phyloP scores from a whole-genome alignment of 2,888 invertebrate species.

The Odontomyia ornata region DNA sequence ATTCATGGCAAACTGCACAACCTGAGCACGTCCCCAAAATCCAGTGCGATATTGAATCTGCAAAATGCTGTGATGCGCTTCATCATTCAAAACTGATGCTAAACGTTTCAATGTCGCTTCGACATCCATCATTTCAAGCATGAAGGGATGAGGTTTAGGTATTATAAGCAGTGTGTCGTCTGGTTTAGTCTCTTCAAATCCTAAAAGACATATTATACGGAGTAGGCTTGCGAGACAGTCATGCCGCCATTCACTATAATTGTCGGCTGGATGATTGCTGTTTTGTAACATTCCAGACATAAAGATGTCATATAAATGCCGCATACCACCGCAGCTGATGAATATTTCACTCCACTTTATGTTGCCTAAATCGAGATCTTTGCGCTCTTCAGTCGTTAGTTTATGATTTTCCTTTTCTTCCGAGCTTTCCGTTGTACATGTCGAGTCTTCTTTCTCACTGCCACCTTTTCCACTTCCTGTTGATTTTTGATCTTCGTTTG shows the following conservation, averaged over 20 bases:
- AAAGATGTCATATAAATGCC: constrained; percentile 90
- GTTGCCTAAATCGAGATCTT: constrained; percentile 46
- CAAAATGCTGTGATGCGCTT: constrained; percentile 67
- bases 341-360: constrained; percentile 79
- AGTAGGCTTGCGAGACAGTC: constrained; percentile 90
- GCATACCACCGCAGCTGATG: constrained; percentile 86
- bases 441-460: constrained; percentile 5
- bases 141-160: constrained; percentile 67
- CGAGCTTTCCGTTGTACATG: constrained; percentile 43
- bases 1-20: constrained; percentile 92
- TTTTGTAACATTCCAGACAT: constrained; percentile 85
- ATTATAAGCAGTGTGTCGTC: constrained; percentile 71
- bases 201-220: constrained; percentile 86
- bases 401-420: constrained; percentile 49
- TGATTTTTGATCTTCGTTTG: constrained; percentile 43
- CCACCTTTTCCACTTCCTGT: not conserved
- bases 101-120: constrained; percentile 83
- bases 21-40: constrained; percentile 91
- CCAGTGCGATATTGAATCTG: constrained; percentile 89
- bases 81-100: constrained; percentile 88
- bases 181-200: constrained; percentile 69
- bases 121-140: constrained; percentile 86
- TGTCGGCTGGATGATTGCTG: constrained; percentile 72
- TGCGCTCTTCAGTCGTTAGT: constrained; percentile 44
- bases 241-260: constrained; percentile 84